These are phyloP conservation scores for Campoletis sonorensis DNA, from an alignment of 1,140 invertebrate species.

Conservation along the genomic window DNA sequence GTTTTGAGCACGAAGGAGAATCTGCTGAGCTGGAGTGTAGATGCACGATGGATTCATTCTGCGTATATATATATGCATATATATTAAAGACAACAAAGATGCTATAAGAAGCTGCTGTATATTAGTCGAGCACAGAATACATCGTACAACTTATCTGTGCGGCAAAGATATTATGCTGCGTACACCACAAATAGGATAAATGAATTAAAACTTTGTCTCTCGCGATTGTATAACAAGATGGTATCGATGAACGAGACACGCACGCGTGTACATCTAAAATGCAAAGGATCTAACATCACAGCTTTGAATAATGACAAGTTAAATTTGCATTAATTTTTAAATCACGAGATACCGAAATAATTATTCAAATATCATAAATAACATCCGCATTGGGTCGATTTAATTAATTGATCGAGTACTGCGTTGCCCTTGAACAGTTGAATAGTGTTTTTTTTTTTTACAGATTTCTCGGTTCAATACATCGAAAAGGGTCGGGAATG, in stretches of 20 bases:
- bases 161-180: constrained; percentile 3
- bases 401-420: no score
- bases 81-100: constrained; percentile 22
- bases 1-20: constrained; percentile 25
- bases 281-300: not conserved
- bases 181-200: constrained; percentile 10
- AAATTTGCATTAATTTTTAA: no score
- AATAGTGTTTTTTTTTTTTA: no score
- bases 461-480: not conserved
- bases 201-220: constrained; percentile 1
- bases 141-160: not conserved
- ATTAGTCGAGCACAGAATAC: not conserved
- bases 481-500: not conserved
- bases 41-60: constrained; percentile 20
- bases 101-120: not conserved
- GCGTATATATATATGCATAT: not conserved
- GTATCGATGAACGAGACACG: not conserved
- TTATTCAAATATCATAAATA: no score
- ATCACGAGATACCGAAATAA: no score
- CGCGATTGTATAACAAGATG: constrained; percentile 14
- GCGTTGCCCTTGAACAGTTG: no score
- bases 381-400: no score
- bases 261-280: not conserved
- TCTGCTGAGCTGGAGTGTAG: not conserved
- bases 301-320: not conserved